These are phyloP conservation scores for Drosophila pseudoananassae DNA, from an alignment of 1,140 invertebrate species.

Conservation along the genomic window DNA sequence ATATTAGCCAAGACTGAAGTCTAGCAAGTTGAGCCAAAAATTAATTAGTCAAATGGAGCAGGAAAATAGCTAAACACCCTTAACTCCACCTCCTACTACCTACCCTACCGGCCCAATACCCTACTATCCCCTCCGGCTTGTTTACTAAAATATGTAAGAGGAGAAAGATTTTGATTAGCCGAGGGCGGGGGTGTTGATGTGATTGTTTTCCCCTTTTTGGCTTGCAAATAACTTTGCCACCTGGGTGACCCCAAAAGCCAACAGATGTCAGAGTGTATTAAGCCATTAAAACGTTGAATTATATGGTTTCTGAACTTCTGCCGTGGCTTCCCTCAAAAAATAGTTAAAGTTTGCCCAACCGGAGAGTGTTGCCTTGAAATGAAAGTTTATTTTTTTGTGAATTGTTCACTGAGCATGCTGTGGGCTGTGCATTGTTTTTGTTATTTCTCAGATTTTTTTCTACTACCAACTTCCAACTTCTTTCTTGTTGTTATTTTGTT, in stretches of 20 bases:
- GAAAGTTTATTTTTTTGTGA: slow-evolving; percentile 55
- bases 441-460: slow-evolving; percentile 35
- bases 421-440: slow-evolving; percentile 16
- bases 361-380: slow-evolving; percentile 57
- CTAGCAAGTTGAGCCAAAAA: slow-evolving; percentile 62
- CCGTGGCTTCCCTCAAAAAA: slow-evolving; percentile 27
- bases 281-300: slow-evolving; percentile 64
- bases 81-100: not conserved
- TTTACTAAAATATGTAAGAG: slow-evolving; percentile 52
- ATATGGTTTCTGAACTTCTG: slow-evolving; percentile 53
- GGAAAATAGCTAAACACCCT: slow-evolving; percentile 1
- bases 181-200: slow-evolving; percentile 7
- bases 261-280: slow-evolving; percentile 62
- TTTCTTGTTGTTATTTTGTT: slow-evolving; percentile 38
- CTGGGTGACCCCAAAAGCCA: slow-evolving; percentile 37
- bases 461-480: not conserved
- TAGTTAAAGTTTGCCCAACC: slow-evolving; percentile 61
- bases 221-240: slow-evolving; percentile 36
- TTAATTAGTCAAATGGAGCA: slow-evolving; percentile 74
- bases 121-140: slow-evolving; percentile 15
- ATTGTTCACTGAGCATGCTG: slow-evolving; percentile 27
- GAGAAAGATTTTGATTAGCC: slow-evolving; percentile 53
- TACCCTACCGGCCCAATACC: not conserved
- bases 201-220: slow-evolving; percentile 21
- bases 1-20: slow-evolving; percentile 11